Evolutionary conservation across 2,113 vertebrate species (phyloP), one percentile per base, ranked within the genome.

Genomic region (Amia ocellicauda): DNA sequence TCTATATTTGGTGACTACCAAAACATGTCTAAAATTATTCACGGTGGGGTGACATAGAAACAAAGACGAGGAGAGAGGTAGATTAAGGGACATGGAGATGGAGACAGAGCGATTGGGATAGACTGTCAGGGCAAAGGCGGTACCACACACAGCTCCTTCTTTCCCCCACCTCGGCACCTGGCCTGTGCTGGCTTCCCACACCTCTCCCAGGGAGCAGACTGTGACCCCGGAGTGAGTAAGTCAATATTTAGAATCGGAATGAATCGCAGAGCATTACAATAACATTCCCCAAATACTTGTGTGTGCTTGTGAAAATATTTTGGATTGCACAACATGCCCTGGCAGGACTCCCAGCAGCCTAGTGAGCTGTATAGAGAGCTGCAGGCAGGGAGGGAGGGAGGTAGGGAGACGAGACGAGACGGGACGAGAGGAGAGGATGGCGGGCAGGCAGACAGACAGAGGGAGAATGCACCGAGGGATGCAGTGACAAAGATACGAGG

Each of bases 231-330:
- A n/a, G 9, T 14, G 63, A 47, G 61, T 66, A 69, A 78, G 77
- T 85, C 83, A 88, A 80, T 88, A 87, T 87, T 85, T 87, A 85
- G 76, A 75, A 80, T 79, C 73, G 71, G 70, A 72, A 82, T 86
- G 85, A 89, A 74, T 86, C 83, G 75, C 41, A 67, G 70, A 77
- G 69, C 77, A 82, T 83, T 82, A 77, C 79, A 85, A 83, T 83
- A 80, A 82, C 87, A 87, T 88, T 86, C 87, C 77, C 68, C n/a
- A 57, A 70, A 60, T 81, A 74, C 79, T 70, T 79, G 62, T 53
- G 51, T 53, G 51, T 53, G 51, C 51, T 53, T 53, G 51, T 53
- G 51, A 22, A 75, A 77, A 53, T 53, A 53, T 53, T 22, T 53
- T 22, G 51, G n/a, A 53, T 53, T 53, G 23, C 51, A 20, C 51